Conservation (phyloP, 2,113 vertebrate species). For the Pseudopipra pipra region DNA sequence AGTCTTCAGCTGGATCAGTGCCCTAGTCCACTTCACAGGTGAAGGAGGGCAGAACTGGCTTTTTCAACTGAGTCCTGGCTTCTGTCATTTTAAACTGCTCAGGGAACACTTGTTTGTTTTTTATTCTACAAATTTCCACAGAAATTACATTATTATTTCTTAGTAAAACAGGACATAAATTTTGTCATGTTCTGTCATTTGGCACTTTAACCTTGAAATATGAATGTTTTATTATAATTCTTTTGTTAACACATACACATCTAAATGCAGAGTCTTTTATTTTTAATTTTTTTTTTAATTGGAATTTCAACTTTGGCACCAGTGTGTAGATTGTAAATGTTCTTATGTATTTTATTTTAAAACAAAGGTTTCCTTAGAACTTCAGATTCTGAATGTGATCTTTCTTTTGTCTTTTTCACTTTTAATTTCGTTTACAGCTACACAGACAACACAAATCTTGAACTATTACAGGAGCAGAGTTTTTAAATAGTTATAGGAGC, state of each 20-base stretch:
- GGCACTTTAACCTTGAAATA: neutral
- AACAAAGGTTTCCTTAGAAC: neutral
- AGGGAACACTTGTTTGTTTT: rapidly evolving
- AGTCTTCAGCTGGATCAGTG: neutral
- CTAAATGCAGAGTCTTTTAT: neutral
- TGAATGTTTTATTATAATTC: neutral
- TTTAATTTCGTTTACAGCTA: neutral
- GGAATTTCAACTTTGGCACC: neutral
- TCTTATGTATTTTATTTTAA: neutral
- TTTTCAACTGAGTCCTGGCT: neutral
- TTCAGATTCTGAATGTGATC: neutral
- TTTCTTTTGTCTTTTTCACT: neutral
- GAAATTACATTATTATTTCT: neutral
- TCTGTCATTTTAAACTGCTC: neutral
- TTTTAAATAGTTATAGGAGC: neutral
- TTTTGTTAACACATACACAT: neutral
- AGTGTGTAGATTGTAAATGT: neutral
- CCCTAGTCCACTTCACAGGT: neutral
- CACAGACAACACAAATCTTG: neutral
- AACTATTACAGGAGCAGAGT: neutral
- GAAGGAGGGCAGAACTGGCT: neutral
- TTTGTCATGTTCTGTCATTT: neutral
- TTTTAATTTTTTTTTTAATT: neutral
- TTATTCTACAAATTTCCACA: neutral
- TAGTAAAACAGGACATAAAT: neutral